Evolutionary conservation across 2,797 vertebrate species (phyloP).

Genomic region (Dallia pectoralis): DNA sequence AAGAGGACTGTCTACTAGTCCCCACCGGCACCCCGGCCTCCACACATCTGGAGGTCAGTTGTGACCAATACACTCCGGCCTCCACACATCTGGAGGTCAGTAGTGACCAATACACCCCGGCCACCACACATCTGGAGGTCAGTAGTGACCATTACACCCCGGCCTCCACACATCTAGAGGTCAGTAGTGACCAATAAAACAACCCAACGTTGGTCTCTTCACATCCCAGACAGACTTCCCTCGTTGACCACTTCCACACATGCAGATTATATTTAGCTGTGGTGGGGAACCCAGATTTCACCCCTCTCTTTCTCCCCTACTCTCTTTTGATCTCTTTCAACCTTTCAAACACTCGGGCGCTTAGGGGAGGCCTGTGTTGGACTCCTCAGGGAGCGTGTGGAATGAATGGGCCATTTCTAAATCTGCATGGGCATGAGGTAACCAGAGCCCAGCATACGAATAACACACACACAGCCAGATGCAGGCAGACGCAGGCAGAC

Average conservation of each 20-base stretch:
- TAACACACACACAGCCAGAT: slow-evolving; percentile 18
- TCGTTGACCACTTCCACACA: slow-evolving; percentile 7
- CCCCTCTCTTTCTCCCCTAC: background rate
- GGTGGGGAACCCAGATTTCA: slow-evolving; percentile 14
- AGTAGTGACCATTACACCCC: too few species aligned
- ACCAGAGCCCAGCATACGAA: slow-evolving; percentile 20
- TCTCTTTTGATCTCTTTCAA: background rate
- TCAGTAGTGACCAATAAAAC: slow-evolving; percentile 27
- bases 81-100: slow-evolving; percentile 31
- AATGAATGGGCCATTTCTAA: slow-evolving; percentile 37
- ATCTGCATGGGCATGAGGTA: slow-evolving; percentile 15
- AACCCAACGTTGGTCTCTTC: slow-evolving; percentile 21
- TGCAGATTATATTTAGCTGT: slow-evolving; percentile 20
- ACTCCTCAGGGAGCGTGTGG: slow-evolving; percentile 17
- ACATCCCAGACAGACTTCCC: background rate
- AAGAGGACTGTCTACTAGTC: slow-evolving; percentile 34
- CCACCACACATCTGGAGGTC: too few species aligned
- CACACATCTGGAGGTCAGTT: too few species aligned
- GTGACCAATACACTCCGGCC: too few species aligned
- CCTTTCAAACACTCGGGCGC: background rate
- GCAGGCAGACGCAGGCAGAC: too few species aligned
- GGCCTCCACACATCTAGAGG: slow-evolving; percentile 29
- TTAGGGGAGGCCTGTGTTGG: slow-evolving; percentile 24
- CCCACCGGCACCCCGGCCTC: slow-evolving; percentile 24
- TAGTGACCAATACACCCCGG: slow-evolving; percentile 11